Base-by-base conservation (phyloP, 2,113 vertebrate species). In the Nothobranchius furzeri region DNA sequence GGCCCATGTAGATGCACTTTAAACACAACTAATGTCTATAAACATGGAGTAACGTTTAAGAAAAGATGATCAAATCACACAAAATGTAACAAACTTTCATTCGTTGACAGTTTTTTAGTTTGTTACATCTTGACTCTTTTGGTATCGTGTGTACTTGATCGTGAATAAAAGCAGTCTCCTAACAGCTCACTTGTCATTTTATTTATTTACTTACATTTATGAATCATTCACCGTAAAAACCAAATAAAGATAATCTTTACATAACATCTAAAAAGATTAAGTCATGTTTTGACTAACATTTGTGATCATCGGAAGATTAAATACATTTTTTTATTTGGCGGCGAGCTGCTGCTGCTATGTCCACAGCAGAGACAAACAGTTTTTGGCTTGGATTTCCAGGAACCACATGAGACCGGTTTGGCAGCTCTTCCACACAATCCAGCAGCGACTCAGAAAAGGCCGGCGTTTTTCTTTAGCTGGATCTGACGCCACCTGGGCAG, bases 401-500 rank as follows among this genome's bases (percentile, higher is more conserved):
- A 2, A 2, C 9, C 56, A 49, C 15, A 47, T 6, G 10, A 57
- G 42, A 64, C 54, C 10, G 1, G 46, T 14, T 67, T 54, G 42
- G 58, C 35, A 25, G 2, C 0, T 0, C 62, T 54, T 72, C 42
- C 3, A 1, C 17, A 30, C 2, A 15, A 53, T 49, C 37, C 48
- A 59, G 7, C 6, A 0, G 17, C 12, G 6, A 12, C 45, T 95
- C 88, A 98, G 91, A 98, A 98, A 58, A 98, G 91, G 59, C 96
- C 94, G 0, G 87, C 86, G 35, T 94, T 93, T 75, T 96, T 95
- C 89, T 98, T 98, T 76, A 98, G 76, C 0, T 94, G 94, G 46
- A 86, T 94, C 85, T 98, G 96, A 60, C 93, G 93, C 96, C 96
- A 99, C 75, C 84, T 91, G n/a, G 97, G 95, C 90, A 95, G 87